A percentile compares a stretch with the other conserved stretches of the same genome.
Conservation (phyloP, 2,113 vertebrate genomes). For the Sapayoa aenigma region DNA sequence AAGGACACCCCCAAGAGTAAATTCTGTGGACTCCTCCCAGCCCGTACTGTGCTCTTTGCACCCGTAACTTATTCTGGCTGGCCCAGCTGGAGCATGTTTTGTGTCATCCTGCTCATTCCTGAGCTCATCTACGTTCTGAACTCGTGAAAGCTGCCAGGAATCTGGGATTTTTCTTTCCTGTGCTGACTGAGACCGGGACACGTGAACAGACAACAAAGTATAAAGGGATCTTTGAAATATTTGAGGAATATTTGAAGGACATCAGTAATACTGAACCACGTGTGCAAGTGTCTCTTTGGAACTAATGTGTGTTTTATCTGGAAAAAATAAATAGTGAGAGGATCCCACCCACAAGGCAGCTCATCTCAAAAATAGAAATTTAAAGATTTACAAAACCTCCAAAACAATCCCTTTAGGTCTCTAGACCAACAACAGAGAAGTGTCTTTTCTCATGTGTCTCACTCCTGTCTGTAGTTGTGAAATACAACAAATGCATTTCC, state of each 20-base stretch:
- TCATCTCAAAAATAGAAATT: background rate
- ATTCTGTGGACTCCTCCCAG: background rate
- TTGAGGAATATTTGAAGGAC: background rate
- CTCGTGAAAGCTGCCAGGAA: background rate
- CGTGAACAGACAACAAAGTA: background rate
- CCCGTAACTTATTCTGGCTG: background rate
- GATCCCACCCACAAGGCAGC: background rate
- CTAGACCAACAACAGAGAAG: background rate
- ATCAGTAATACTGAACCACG: background rate
- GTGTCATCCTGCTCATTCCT: background rate
- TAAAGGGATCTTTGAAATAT: background rate
- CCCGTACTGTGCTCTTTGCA: background rate
- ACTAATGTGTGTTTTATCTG: background rate
- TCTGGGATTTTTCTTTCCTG: background rate
- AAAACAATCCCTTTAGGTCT: background rate
- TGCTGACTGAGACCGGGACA: background rate
- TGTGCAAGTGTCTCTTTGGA: background rate
- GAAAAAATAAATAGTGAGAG: background rate
- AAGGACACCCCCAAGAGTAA: background rate
- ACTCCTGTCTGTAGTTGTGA: background rate
- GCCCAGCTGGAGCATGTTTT: background rate
- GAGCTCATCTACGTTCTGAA: background rate
- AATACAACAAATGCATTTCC: background rate
- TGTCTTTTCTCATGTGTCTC: background rate
- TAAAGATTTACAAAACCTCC: background rate